Evolutionary conservation across 2,113 vertebrate genomes (phyloP).

Genomic region (Gymnocephalus cernua): DNA sequence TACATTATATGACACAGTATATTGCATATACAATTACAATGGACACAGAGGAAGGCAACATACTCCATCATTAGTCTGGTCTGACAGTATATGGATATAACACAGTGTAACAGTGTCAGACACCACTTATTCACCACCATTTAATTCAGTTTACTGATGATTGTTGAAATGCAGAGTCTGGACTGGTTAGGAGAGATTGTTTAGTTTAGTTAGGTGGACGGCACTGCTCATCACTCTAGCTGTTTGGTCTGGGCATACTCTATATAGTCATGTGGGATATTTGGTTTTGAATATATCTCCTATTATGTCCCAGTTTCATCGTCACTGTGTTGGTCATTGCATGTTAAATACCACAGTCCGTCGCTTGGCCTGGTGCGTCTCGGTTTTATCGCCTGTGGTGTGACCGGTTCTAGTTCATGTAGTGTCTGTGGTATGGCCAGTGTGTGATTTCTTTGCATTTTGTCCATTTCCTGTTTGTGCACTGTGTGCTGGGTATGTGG

Average conservation of each 20-base stretch:
- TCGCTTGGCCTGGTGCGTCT: slow-evolving; percentile 85
- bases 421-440: slow-evolving; percentile 46
- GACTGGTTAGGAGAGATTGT: slow-evolving; percentile 3
- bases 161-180: not conserved
- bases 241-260: not conserved
- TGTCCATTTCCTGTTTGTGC: slow-evolving; percentile 22
- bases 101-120: slow-evolving; percentile 69
- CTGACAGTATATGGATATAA: slow-evolving; percentile 44
- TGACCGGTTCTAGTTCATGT: slow-evolving; percentile 42
- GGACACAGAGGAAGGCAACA: slow-evolving; percentile 65
- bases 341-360: slow-evolving; percentile 71
- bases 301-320: slow-evolving; percentile 45
- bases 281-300: slow-evolving; percentile 19
- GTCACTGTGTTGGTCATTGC: slow-evolving; percentile 73
- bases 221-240: not conserved
- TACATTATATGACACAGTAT: slow-evolving; percentile 46
- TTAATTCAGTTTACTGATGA: slow-evolving; percentile 5
- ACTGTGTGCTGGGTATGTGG: slow-evolving; percentile 19
- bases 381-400: slow-evolving; percentile 78
- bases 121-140: slow-evolving; percentile 13
- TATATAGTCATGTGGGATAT: slow-evolving; percentile 7
- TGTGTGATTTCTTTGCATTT: slow-evolving; percentile 28
- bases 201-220: not conserved
- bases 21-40: slow-evolving; percentile 45
- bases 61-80: slow-evolving; percentile 46